These are phyloP conservation scores for Apotomis turbidana DNA, from an alignment of 2,888 invertebrate genomes.

Conservation along the genomic window DNA sequence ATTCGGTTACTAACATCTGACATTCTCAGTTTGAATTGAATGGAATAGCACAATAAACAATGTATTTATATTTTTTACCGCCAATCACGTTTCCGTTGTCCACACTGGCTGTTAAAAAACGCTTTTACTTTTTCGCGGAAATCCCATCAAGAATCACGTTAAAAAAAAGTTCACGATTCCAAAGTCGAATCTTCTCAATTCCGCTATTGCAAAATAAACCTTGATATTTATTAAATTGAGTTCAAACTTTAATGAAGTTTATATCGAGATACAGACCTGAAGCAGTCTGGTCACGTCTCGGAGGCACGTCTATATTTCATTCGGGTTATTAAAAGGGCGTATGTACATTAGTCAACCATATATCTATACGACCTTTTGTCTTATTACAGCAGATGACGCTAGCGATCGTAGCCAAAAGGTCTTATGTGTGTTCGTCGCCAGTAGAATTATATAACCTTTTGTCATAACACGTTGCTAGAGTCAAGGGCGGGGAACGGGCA, in stretches of 20 bases:
- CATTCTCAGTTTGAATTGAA: not conserved
- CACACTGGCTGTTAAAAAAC: slow-evolving; percentile 46
- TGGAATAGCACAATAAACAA: not conserved
- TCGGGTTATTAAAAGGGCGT: no score
- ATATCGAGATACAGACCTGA: slow-evolving; percentile 5
- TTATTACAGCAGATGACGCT: not conserved
- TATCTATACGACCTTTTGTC: slow-evolving; percentile 6
- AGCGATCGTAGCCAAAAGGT: not conserved
- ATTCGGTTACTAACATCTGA: not conserved
- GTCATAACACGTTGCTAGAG: slow-evolving; percentile 42
- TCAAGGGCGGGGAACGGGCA: slow-evolving; percentile 76
- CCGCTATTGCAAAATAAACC: not conserved
- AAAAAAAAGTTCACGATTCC: slow-evolving; percentile 46
- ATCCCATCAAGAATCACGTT: slow-evolving; percentile 42
- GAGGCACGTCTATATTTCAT: slow-evolving; percentile 46
- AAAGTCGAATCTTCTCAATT: slow-evolving; percentile 34
- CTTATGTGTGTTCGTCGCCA: not conserved
- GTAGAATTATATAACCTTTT: not conserved
- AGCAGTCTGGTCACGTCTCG: slow-evolving; percentile 44
- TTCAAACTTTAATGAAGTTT: not conserved
- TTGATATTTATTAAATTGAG: not conserved
- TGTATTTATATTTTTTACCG: slow-evolving; percentile 48
- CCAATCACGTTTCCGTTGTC: slow-evolving; percentile 39
- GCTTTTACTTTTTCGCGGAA: slow-evolving; percentile 64
- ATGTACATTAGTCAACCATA: not conserved